Conservation (phyloP, 1,140 invertebrate species). For the Drosophila parabipectinata region DNA sequence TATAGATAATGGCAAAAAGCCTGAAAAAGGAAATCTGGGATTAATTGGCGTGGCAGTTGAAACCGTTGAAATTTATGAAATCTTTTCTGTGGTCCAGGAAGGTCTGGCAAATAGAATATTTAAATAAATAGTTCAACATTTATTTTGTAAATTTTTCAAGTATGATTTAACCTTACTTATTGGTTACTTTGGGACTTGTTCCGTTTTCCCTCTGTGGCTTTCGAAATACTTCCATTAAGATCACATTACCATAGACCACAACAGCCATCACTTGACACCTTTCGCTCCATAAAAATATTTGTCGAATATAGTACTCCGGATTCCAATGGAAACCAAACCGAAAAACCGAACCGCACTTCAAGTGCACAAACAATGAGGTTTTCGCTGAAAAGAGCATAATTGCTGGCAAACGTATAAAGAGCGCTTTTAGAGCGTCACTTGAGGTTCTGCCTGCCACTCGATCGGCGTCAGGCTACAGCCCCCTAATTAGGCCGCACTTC, state of each 20-base stretch:
- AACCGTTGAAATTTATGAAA: conserved; percentile 11
- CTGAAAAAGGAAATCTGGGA: conserved; percentile 38
- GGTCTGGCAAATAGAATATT: neutral
- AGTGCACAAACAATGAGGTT: conserved; percentile 29
- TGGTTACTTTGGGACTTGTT: neutral
- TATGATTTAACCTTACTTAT: neutral
- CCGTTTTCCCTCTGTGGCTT: neutral
- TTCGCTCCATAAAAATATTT: conserved; percentile 21
- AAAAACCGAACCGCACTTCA: conserved; percentile 18
- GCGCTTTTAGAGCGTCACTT: conserved; percentile 20
- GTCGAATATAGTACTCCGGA: conserved; percentile 17
- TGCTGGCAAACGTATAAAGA: conserved; percentile 7
- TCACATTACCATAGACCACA: conserved; percentile 35
- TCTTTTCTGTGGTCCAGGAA: neutral
- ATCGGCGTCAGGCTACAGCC: conserved; percentile 13
- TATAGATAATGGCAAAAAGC: conserved; percentile 26
- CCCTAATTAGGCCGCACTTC: conserved; percentile 45
- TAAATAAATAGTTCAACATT: neutral
- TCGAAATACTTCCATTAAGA: conserved; percentile 25
- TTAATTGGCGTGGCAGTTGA: conserved; percentile 31
- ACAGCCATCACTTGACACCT: conserved; percentile 37
- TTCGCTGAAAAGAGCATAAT: conserved; percentile 23
- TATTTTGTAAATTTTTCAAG: neutral
- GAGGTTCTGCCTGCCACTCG: conserved; percentile 34
- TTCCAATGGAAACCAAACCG: conserved; percentile 9